These are phyloP conservation scores for Bombus difficillimus DNA, from an alignment of 1,140 invertebrate genomes.

Conservation along the genomic window DNA sequence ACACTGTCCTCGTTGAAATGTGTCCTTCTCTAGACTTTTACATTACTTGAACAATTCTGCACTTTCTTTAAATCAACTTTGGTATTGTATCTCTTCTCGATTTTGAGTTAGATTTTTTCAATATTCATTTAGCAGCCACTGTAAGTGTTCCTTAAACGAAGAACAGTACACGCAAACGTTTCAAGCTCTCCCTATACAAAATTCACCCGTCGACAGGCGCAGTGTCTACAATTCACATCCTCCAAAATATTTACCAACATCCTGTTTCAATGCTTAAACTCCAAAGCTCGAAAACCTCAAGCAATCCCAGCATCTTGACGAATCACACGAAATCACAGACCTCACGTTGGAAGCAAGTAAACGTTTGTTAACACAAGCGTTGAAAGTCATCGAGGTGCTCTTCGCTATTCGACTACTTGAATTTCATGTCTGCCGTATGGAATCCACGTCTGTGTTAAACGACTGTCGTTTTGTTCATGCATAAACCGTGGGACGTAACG, in stretches of 20 bases:
- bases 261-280: neutral
- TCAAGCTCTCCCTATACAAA: too few species aligned
- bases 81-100: too few species aligned
- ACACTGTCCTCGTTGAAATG: rapidly evolving
- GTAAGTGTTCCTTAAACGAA: too few species aligned
- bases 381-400: neutral
- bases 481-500: constrained; percentile 15
- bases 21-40: too few species aligned
- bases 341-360: neutral
- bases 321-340: neutral
- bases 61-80: too few species aligned
- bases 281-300: neutral
- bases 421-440: neutral
- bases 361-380: neutral
- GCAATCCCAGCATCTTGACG: neutral
- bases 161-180: too few species aligned
- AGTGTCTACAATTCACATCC: neutral
- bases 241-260: neutral
- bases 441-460: neutral
- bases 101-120: too few species aligned
- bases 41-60: too few species aligned
- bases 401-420: neutral
- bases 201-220: too few species aligned
- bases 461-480: too few species aligned
- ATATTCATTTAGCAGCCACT: too few species aligned